phyloP scores from a whole-genome alignment of 2,888 invertebrate species.

The Notocelia uddmanniana region DNA sequence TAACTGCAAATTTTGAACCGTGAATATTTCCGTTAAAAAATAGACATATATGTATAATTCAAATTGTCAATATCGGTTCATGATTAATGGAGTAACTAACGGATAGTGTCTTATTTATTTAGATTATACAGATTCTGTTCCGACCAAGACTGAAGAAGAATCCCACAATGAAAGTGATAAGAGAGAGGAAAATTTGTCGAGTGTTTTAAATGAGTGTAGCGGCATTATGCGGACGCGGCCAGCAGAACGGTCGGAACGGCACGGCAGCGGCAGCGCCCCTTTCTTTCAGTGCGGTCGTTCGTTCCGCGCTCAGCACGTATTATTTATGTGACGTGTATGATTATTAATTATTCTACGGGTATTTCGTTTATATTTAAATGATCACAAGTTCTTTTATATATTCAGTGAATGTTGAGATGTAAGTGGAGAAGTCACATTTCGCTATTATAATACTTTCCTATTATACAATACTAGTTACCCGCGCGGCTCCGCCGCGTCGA shows the following conservation, averaged over 20 bases:
- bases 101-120: too few species aligned
- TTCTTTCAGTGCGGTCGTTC: constrained; percentile 63
- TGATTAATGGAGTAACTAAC: too few species aligned
- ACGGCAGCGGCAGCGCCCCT: constrained; percentile 67
- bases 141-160: constrained; percentile 52
- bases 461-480: too few species aligned
- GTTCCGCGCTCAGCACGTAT: constrained; percentile 74
- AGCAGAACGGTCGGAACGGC: constrained; percentile 65
- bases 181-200: constrained; percentile 69
- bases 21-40: too few species aligned
- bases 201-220: constrained; percentile 67
- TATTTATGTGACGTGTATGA: constrained; percentile 75
- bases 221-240: constrained; percentile 70
- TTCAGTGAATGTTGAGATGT: constrained; percentile 17
- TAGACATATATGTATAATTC: too few species aligned
- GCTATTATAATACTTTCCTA: too few species aligned
- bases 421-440: too few species aligned
- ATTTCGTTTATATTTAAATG: constrained; percentile 76
- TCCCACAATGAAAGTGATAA: constrained; percentile 71
- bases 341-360: constrained; percentile 78
- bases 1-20: too few species aligned
- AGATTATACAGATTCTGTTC: too few species aligned
- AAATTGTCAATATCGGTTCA: too few species aligned
- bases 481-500: too few species aligned
- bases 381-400: constrained; percentile 63